A percentile compares a stretch with the other conserved stretches of the same genome.
These are phyloP conservation scores for Papilio dardanus DNA, from an alignment of 1,140 invertebrate species.

Conservation along the genomic window DNA sequence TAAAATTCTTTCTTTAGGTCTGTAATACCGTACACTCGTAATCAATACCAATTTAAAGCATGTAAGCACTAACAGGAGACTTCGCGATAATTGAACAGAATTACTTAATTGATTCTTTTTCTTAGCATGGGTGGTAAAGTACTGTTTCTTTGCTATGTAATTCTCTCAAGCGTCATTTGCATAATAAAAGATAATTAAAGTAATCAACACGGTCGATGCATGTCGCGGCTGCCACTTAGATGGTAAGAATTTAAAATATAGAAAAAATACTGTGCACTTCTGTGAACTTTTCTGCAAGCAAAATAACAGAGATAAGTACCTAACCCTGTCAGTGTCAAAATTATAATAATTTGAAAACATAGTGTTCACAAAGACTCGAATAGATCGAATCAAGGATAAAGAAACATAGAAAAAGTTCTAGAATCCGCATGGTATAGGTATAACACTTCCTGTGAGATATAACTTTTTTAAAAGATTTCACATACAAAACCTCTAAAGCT, in stretches of 20 bases:
- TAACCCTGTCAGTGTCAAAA: too few relatives aligned
- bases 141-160: conserved; percentile 1
- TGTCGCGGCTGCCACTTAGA: conserved; percentile 18
- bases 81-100: conserved; percentile 28
- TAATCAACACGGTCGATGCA: conserved; percentile 32
- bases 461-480: conserved; percentile 63
- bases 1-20: not conserved
- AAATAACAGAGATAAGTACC: too few relatives aligned
- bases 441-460: too few relatives aligned
- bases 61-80: conserved; percentile 17
- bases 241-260: not conserved
- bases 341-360: too few relatives aligned
- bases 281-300: not conserved
- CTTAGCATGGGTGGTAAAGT: conserved; percentile 14
- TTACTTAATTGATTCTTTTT: conserved; percentile 35
- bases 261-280: not conserved
- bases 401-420: conserved; percentile 36
- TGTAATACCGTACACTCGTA: not conserved
- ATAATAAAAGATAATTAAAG: conserved; percentile 33
- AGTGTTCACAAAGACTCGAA: not conserved
- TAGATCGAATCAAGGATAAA: conserved; percentile 46
- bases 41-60: not conserved
- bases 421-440: conserved; percentile 36
- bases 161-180: conserved; percentile 13
- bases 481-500: conserved; percentile 61